These are phyloP conservation scores for Cryptocheilus praepositus DNA, from an alignment of 2,888 invertebrate species.

Conservation along the genomic window DNA sequence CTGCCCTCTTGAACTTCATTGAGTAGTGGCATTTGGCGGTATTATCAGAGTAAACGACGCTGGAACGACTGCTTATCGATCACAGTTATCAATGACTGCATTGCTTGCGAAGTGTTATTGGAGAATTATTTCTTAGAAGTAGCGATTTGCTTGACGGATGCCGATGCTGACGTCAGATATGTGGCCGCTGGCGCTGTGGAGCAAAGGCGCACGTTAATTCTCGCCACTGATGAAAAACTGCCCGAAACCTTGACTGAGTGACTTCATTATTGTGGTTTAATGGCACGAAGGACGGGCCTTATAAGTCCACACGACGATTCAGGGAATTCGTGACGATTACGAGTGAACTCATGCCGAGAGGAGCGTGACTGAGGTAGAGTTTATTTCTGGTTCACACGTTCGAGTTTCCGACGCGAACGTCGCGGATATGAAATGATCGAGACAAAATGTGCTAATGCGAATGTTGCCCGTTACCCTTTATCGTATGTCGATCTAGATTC, in stretches of 20 bases:
- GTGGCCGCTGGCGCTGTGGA: background rate
- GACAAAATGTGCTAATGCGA: background rate
- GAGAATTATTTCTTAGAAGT: no score
- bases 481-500: background rate
- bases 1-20: no score
- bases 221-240: conserved; percentile 45
- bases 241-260: conserved; percentile 64
- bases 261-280: conserved; percentile 63
- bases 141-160: background rate
- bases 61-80: no score
- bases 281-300: conserved; percentile 57
- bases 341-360: conserved; percentile 25
- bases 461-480: background rate
- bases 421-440: no score
- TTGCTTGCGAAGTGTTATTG: no score
- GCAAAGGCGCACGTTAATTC: conserved; percentile 29
- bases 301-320: conserved; percentile 49
- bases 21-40: no score
- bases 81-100: no score
- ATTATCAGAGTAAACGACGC: no score
- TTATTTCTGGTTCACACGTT: conserved; percentile 5
- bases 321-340: conserved; percentile 40
- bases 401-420: background rate
- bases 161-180: background rate
- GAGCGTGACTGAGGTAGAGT: background rate